A percentile compares a stretch with the other conserved stretches of the same genome.
Evolutionary conservation across 2,888 invertebrate genomes (phyloP).

Genomic region (Eulithis testata): DNA sequence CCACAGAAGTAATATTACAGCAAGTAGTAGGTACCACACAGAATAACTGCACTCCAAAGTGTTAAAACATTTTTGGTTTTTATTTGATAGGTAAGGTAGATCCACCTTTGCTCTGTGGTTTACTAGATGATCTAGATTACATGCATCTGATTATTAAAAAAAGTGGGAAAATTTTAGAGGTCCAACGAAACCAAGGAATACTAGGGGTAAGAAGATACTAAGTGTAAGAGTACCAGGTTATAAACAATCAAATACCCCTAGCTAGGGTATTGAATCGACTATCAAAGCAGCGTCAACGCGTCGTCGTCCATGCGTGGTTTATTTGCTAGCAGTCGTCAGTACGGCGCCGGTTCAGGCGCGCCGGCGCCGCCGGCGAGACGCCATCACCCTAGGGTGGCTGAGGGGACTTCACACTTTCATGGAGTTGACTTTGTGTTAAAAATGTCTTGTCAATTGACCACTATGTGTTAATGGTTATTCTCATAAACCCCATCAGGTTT

Average conservation of each 20-base stretch:
- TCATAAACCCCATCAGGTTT: too few species aligned
- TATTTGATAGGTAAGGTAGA: too few species aligned
- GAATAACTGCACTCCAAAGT: too few species aligned
- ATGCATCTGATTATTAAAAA: too few species aligned
- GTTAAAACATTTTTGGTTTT: too few species aligned
- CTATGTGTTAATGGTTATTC: background rate
- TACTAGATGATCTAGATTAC: too few species aligned
- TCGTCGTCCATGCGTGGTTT: conserved; percentile 14
- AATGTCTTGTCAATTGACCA: background rate
- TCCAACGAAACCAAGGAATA: too few species aligned
- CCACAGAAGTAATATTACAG: too few species aligned
- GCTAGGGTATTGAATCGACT: background rate
- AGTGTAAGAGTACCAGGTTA: background rate
- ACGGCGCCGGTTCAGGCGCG: conserved; percentile 11
- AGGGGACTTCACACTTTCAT: background rate
- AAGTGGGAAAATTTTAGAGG: too few species aligned
- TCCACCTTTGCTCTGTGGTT: too few species aligned
- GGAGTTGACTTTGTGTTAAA: background rate
- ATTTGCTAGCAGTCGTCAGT: conserved; percentile 4
- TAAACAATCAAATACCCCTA: too few species aligned
- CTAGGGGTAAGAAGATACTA: background rate
- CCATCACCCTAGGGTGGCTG: conserved; percentile 12
- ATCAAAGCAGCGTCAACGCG: conserved; percentile 1
- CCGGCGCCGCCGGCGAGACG: conserved; percentile 5
- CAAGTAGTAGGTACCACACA: too few species aligned